Evolutionary conservation across 2,888 invertebrate species (phyloP).

Genomic region (Cephonodes hylas): DNA sequence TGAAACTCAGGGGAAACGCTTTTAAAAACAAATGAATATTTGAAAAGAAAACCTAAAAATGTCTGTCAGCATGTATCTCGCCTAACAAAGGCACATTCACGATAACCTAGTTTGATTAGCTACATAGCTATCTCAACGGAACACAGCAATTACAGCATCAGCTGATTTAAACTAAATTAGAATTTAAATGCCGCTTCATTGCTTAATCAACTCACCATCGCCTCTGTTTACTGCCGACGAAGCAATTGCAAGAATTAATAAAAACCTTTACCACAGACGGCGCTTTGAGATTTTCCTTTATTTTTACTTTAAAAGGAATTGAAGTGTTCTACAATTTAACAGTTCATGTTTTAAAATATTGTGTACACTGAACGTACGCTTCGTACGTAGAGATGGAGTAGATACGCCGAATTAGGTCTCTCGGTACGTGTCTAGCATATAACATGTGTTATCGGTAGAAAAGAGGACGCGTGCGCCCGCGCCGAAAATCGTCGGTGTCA

Average conservation of each 20-base stretch:
- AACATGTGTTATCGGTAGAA: slow-evolving; percentile 15
- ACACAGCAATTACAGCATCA: neutral
- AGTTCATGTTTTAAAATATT: too few relatives aligned
- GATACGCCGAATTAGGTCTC: slow-evolving; percentile 5
- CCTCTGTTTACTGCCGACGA: neutral
- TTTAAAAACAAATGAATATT: neutral
- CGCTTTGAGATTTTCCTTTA: too few relatives aligned
- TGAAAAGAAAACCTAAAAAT: neutral
- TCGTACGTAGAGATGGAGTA: neutral
- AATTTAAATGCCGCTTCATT: neutral
- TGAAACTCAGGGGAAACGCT: neutral
- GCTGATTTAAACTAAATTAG: neutral
- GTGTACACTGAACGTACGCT: neutral
- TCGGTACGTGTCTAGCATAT: slow-evolving; percentile 2
- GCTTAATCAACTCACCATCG: neutral
- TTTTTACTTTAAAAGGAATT: too few relatives aligned
- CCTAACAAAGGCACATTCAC: neutral
- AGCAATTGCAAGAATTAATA: neutral
- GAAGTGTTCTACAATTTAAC: too few relatives aligned
- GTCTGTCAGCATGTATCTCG: neutral
- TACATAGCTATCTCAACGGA: neutral
- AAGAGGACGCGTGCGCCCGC: slow-evolving; percentile 20
- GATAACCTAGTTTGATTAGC: slow-evolving; percentile 4
- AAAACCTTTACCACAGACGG: neutral
- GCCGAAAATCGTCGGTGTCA: slow-evolving; percentile 53